Evolutionary conservation across 37 sponge, comb jelly and placozoan genomes (phyloP).

Genomic region (Diacarnus erythraeanus): DNA sequence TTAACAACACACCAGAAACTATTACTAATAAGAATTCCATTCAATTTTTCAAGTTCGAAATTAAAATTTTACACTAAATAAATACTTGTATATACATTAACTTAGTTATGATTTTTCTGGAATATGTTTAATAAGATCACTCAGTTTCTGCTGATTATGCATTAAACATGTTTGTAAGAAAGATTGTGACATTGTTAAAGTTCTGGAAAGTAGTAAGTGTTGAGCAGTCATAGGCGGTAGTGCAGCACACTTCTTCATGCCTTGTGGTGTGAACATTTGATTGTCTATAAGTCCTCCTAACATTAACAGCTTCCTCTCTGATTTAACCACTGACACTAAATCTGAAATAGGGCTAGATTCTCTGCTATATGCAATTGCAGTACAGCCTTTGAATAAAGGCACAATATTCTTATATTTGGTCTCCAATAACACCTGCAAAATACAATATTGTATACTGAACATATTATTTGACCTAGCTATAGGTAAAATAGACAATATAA

Average conservation of each 20-base stretch:
- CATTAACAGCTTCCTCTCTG: slow-evolving; percentile 41
- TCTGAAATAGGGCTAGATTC: slow-evolving; percentile 1
- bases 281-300: slow-evolving; percentile 60
- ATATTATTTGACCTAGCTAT: too few relatives aligned
- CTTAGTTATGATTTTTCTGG: background rate
- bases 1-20: too few relatives aligned
- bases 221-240: slow-evolving; percentile 23
- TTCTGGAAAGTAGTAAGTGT: slow-evolving; percentile 19
- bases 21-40: too few relatives aligned
- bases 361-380: slow-evolving; percentile 42
- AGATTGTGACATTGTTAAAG: slow-evolving; percentile 7
- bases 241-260: slow-evolving; percentile 28
- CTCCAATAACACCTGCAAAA: slow-evolving; percentile 11
- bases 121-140: slow-evolving; percentile 14
- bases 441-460: too few relatives aligned
- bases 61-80: too few relatives aligned
- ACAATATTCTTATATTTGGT: slow-evolving; percentile 38
- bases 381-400: slow-evolving; percentile 32
- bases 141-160: slow-evolving; percentile 5
- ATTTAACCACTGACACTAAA: background rate
- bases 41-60: too few relatives aligned
- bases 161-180: slow-evolving; percentile 3
- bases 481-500: too few relatives aligned
- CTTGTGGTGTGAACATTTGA: slow-evolving; percentile 36
- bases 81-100: background rate